Base-by-base conservation (phyloP, 2,797 vertebrate species). In the Cossypha polioptera region DNA sequence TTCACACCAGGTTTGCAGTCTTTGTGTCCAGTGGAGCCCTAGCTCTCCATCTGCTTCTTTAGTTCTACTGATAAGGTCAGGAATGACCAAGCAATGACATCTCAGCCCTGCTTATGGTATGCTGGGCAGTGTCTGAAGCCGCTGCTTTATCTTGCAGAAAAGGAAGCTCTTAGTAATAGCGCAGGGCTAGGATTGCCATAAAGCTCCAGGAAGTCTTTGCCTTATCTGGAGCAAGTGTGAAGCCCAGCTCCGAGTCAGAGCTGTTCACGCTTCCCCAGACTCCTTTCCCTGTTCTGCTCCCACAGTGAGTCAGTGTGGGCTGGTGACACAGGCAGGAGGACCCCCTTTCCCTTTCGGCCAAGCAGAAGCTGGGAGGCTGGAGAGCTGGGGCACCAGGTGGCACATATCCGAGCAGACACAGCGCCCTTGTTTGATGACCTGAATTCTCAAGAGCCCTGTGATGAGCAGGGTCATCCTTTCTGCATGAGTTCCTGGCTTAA, bases 401-500 rank as follows among this genome's bases (percentile, higher is more conserved):
- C 78, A 87, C 8, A 1, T n/a, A 47, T 62, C 81, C 76, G 2
- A 57, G 65, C 84, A 92, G 94, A 96, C 92, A 96, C 91, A 80
- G 58, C 61, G 50, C 62, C 62, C 92, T 97, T 96, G 94, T 96
- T 55, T 14, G 5, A 73, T 94, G 94, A 94, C 94, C 93, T 95
- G 91, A 94, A 94, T 94, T 94, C 94, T 86, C 54, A 0, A 74
- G 57, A 75, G 72, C 75, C 42, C 73, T 74, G 54, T 65, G 68
- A 91, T 71, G 73, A 93, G 81, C 57, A 87, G 65, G 89, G 89
- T 90, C 92, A 77, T 93, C 88, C 65, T 86, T 97, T 95, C 91
- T 94, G 92, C 96, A 81, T 95, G 94, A 94, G 66, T 88, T 97
- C 81, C 81, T 77, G 59, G 85, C 58, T 86, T 87, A 86, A 90